Evolutionary conservation across 2,797 vertebrate genomes (phyloP).

Genomic region (Gymnoscopelus braueri): DNA sequence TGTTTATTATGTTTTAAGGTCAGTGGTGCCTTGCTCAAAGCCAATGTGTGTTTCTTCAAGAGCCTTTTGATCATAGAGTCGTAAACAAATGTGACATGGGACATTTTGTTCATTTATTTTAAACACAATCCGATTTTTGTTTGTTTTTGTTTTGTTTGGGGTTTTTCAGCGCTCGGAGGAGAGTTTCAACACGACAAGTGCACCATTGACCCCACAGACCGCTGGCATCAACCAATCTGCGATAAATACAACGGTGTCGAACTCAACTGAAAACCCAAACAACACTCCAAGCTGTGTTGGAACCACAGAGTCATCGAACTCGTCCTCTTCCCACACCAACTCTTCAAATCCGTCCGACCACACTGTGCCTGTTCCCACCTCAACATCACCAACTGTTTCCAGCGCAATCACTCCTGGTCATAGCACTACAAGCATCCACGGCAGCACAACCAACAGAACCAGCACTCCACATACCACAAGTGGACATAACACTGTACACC

Average conservation of each 20-base stretch:
- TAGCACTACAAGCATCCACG: neutral
- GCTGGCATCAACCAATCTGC: fast-evolving
- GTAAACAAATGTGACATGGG: no score
- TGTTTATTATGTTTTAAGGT: no score
- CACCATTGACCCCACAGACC: fast-evolving
- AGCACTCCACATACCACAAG: fast-evolving
- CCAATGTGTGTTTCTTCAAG: no score
- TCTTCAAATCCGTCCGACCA: fast-evolving
- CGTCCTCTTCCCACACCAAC: neutral
- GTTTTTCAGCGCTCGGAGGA: no score
- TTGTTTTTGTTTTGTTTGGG: neutral
- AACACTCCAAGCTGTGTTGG: neutral
- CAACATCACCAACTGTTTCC: neutral
- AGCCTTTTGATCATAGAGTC: no score
- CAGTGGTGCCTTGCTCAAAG: no score
- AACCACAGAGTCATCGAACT: neutral
- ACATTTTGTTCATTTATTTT: no score
- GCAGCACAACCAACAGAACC: neutral
- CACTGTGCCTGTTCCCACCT: neutral
- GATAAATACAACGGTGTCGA: fast-evolving
- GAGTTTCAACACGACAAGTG: fast-evolving
- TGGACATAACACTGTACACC: no score
- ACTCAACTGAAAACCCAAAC: neutral
- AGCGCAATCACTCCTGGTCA: neutral
- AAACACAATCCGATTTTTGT: neutral